These are phyloP conservation scores for Chaetorhynchus papuensis DNA, from an alignment of 2,113 vertebrate species.

Conservation along the genomic window DNA sequence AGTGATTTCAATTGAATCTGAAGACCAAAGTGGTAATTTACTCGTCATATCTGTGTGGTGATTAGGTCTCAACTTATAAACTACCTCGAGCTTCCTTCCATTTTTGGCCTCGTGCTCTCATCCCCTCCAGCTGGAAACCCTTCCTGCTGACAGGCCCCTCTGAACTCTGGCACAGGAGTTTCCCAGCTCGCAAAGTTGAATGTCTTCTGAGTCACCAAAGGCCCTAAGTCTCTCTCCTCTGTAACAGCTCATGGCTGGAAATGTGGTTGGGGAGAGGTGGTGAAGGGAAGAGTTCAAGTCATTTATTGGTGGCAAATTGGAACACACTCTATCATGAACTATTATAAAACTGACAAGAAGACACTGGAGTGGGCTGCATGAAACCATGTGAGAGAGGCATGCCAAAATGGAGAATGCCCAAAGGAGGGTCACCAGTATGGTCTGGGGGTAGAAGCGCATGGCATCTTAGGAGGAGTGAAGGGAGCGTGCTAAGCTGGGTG, in stretches of 20 bases:
- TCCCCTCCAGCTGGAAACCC: background rate
- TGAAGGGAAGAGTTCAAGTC: background rate
- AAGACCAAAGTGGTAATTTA: background rate
- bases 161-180: background rate
- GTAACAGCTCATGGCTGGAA: background rate
- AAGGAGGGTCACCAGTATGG: background rate
- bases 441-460: background rate
- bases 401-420: background rate
- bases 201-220: background rate
- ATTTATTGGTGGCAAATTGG: background rate
- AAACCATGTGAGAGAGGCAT: background rate
- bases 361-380: background rate
- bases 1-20: conserved; percentile 6
- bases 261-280: background rate
- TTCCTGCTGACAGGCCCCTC: background rate
- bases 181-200: background rate
- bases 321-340: background rate
- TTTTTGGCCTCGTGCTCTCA: background rate
- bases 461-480: background rate
- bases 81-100: background rate
- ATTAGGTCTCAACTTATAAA: background rate
- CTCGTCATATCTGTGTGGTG: background rate
- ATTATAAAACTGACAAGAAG: background rate
- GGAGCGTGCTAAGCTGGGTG: background rate
- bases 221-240: background rate